Evolutionary conservation across 2,888 invertebrate species (phyloP), one percentile per base, ranked within the genome.

Genomic region (Thelaira solivaga): DNA sequence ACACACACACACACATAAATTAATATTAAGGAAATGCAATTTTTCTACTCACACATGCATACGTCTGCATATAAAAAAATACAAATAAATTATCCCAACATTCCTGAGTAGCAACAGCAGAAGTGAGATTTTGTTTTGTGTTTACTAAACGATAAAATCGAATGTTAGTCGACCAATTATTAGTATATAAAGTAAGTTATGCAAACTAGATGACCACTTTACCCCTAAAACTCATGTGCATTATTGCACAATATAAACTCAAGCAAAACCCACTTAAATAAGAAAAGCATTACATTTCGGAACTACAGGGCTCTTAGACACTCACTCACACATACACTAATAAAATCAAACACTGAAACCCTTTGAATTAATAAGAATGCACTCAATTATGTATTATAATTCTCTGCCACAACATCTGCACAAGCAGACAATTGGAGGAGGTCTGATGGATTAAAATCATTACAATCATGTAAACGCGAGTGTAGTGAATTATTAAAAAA

Each of bases 381-480:
- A 29, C 36, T 36, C 53, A 68, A 26, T 59, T 24, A 41, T n/a
- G n/a, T n/a, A n/a, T 26, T 45, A 16, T 24, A 51, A 57, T 34
- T 43, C 13, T 45, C 10, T 41, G 31, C 57, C 16, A n/a, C 65
- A 49, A 57, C 26, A 72, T 47, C 61, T 29, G n/a, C 29, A 71
- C 41, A 0, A 13, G 18, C 20, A 13, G 69, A 36, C 36, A 4
- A 31, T 2, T n/a, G 22, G 24, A 34, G 34, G 2, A 22, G 20
- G 41, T 5, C 55, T 64, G 45, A 72, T 64, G 47, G 55, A 47
- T 64, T 68, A 55, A 75, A 75, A 61, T 53, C 61, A 68, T 67
- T 55, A 55, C 47, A 36, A 29, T 36, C 53, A 64, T 72, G 6
- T 43, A 53, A 31, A 53, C 6, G 36, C 45, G 34, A 69, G 68